Percentiles rank a stretch among this genome's conserved stretches.
Evolutionary conservation across 2,113 vertebrate genomes (phyloP).

Genomic region (Eublepharis macularius): DNA sequence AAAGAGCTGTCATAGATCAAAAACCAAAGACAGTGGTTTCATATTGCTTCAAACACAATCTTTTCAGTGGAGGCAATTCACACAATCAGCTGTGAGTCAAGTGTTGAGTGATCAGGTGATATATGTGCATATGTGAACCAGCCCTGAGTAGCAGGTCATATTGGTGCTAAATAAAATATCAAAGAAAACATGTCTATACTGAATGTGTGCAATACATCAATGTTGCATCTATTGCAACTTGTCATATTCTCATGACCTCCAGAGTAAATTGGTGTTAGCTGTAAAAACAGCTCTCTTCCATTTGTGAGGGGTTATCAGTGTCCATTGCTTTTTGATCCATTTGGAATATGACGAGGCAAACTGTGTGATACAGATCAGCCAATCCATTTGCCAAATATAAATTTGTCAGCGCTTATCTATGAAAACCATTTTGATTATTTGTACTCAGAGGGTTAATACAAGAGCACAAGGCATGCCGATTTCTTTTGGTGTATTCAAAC

Average conservation of each 20-base stretch:
- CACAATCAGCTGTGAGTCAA: background rate
- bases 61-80: background rate
- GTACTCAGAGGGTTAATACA: constrained; percentile 74
- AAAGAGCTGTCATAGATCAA: background rate
- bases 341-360: constrained; percentile 47
- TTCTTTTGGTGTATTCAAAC: constrained; percentile 69
- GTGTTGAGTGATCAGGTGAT: background rate
- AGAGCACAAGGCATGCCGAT: constrained; percentile 79
- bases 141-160: background rate
- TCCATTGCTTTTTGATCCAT: background rate
- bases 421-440: constrained; percentile 58
- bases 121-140: background rate
- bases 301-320: background rate
- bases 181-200: background rate
- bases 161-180: constrained; percentile 34
- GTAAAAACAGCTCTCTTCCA: constrained; percentile 26
- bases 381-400: constrained; percentile 40
- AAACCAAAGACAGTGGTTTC: background rate
- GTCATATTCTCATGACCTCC: constrained; percentile 1
- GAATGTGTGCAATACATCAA: background rate
- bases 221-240: background rate
- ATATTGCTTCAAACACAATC: background rate
- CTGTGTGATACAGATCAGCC: constrained; percentile 31
- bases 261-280: constrained; percentile 35
- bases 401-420: constrained; percentile 50